phyloP scores from a whole-genome alignment of 1,140 invertebrate genomes.

The Sweltsa coloradensis region DNA sequence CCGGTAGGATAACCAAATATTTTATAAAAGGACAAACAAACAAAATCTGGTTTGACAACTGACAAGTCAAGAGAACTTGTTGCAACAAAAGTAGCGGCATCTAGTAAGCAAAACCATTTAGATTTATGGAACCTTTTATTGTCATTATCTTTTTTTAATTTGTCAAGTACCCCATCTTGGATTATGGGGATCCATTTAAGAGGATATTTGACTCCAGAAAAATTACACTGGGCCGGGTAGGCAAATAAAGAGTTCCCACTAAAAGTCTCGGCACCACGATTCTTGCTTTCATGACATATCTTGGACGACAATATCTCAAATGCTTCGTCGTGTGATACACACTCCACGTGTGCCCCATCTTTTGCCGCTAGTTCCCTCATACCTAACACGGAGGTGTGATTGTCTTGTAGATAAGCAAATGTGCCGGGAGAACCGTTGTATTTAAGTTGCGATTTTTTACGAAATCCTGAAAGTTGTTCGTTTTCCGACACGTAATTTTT shows the following conservation, averaged over 20 bases:
- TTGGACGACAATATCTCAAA: slow-evolving; percentile 12
- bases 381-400: slow-evolving; percentile 90
- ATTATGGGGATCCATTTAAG: slow-evolving; percentile 55
- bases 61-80: slow-evolving; percentile 68
- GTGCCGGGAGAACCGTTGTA: slow-evolving; percentile 31
- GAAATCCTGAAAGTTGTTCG: neutral
- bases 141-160: neutral
- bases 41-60: slow-evolving; percentile 68
- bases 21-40: slow-evolving; percentile 92
- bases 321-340: slow-evolving; percentile 26
- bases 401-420: slow-evolving; percentile 78
- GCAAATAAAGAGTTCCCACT: slow-evolving; percentile 57
- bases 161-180: slow-evolving; percentile 45
- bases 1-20: slow-evolving; percentile 96
- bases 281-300: slow-evolving; percentile 6
- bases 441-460: neutral
- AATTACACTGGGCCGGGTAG: slow-evolving; percentile 90
- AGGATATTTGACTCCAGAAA: slow-evolving; percentile 83
- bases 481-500: neutral
- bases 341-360: slow-evolving; percentile 28
- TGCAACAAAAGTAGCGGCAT: slow-evolving; percentile 74
- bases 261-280: slow-evolving; percentile 17
- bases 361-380: slow-evolving; percentile 55
- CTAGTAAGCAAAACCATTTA: slow-evolving; percentile 72
- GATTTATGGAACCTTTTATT: slow-evolving; percentile 22